These are phyloP conservation scores for Phocides pigmalion DNA, from an alignment of 1,140 invertebrate genomes.

Conservation along the genomic window DNA sequence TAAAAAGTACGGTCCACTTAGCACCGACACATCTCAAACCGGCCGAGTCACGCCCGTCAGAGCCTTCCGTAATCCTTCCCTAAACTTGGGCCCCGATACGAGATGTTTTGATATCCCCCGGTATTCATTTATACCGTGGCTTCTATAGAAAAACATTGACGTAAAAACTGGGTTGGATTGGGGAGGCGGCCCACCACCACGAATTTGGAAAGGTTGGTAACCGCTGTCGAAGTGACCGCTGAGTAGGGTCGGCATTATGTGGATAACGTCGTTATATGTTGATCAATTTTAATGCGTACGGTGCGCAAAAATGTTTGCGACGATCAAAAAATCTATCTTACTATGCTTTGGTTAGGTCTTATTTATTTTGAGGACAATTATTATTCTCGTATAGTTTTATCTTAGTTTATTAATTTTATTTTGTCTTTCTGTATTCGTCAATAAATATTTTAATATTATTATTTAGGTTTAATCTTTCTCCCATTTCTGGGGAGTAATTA, in stretches of 20 bases:
- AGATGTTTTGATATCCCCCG: slow-evolving; percentile 80
- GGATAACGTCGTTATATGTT: slow-evolving; percentile 82
- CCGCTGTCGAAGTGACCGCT: slow-evolving; percentile 82
- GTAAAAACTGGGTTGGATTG: slow-evolving; percentile 78
- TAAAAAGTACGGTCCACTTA: slow-evolving; percentile 29
- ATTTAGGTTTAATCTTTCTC: no score
- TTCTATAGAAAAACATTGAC: slow-evolving; percentile 82
- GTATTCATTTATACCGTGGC: slow-evolving; percentile 68
- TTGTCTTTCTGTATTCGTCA: no score
- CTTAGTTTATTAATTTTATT: no score
- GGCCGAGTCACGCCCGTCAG: slow-evolving; percentile 58
- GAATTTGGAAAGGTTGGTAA: slow-evolving; percentile 67
- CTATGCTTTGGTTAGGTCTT: no score
- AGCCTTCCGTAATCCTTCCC: slow-evolving; percentile 69
- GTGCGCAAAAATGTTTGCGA: slow-evolving; percentile 38
- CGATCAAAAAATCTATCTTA: no score
- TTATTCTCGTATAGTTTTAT: no score
- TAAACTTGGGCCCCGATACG: slow-evolving; percentile 72
- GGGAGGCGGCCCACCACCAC: slow-evolving; percentile 38
- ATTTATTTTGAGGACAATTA: no score
- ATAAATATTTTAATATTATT: no score
- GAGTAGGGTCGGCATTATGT: slow-evolving; percentile 80
- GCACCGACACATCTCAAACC: slow-evolving; percentile 43
- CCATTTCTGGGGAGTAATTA: no score
- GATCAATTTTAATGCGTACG: slow-evolving; percentile 79